Conservation (phyloP, 2,113 vertebrate genomes). For the Gobiocypris rarus region DNA sequence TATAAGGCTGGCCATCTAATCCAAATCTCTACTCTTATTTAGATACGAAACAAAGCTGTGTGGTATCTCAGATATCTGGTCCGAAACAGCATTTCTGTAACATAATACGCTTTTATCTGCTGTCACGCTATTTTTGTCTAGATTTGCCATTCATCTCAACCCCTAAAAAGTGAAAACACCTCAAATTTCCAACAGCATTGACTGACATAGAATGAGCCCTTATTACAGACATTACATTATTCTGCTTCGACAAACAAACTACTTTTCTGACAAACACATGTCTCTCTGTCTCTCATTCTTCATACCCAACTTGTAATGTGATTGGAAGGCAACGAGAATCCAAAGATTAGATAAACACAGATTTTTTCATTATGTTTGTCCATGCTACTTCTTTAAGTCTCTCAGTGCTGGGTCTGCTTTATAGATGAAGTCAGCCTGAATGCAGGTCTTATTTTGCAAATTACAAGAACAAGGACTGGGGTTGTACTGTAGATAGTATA, state of each 20-base stretch:
- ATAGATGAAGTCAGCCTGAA: not conserved
- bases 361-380: not conserved
- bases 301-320: not conserved
- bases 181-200: not conserved
- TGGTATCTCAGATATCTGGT: not conserved
- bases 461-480: not conserved
- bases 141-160: not conserved
- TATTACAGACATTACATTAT: not conserved
- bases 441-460: not conserved
- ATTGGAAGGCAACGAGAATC: not conserved
- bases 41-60: not conserved
- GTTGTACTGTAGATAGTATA: not conserved
- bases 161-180: not conserved
- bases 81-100: not conserved
- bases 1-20: not conserved
- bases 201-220: not conserved
- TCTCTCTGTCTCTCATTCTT: not conserved
- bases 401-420: not conserved
- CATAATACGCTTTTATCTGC: not conserved
- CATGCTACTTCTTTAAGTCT: not conserved
- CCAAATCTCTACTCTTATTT: not conserved
- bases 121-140: not conserved
- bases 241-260: not conserved
- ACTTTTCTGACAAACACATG: slow-evolving; percentile 5
- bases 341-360: not conserved